Evolutionary conservation across 2,888 invertebrate species (phyloP), one percentile per base, ranked within the genome.

Genomic region (Exocentrus adspersus): DNA sequence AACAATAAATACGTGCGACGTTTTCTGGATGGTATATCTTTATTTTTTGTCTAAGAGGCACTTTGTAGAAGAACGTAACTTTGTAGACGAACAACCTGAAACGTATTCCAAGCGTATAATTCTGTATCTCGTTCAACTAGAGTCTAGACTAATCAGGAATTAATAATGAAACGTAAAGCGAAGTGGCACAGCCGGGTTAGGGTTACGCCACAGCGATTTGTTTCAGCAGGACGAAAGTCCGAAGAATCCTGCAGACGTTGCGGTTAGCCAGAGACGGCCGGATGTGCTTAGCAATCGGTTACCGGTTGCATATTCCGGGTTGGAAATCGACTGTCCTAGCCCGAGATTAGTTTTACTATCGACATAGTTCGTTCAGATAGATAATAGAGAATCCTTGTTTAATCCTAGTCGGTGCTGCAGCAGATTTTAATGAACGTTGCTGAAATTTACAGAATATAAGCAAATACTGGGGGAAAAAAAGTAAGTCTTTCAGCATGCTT

Each of bases 91-190:
- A n/a, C n/a, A n/a, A n/a, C n/a, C n/a, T n/a, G n/a, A n/a, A n/a
- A n/a, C n/a, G n/a, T n/a, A n/a, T n/a, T n/a, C 4, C 24, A 24
- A 24, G 2, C 2, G 37, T 12, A 14, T 14, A 12, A 14, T 37
- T 21, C 10, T 16, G 17, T 28, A 28, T 16, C 12, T 48, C 48
- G 6, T 16, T 1, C 48, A 16, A 28, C 24, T 48, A 24, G 19
- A 16, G 48, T 51, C 17, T 41, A 24, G 43, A 60, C 52, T 51
- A 60, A 60, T 60, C 43, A 51, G 28, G 30, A 45, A 52, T 60
- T 60, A 60, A 60, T 60, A 60, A 60, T 19, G 19, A 32, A 32
- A 21, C 46, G 10, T 43, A 43, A 14, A 12, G 28, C 19, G 24
- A 51, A 32, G 51, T 32, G 51, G 51, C 32, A 51, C 51, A 32